Evolutionary conservation across 2,888 invertebrate species (phyloP).

Genomic region (Diplolepis rosae): DNA sequence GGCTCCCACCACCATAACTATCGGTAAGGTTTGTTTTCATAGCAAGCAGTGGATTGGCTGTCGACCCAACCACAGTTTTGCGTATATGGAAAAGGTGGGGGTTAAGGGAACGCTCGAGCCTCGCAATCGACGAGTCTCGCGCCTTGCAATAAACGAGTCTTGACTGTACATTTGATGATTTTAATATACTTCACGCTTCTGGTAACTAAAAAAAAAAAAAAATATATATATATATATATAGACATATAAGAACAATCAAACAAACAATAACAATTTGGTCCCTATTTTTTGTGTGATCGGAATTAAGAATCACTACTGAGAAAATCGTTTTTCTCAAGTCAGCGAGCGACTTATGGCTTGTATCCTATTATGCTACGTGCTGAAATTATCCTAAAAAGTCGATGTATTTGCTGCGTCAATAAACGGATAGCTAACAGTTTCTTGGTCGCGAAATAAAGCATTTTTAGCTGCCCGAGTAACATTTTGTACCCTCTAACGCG

Average conservation of each 20-base stretch:
- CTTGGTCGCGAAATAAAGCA: constrained; percentile 21
- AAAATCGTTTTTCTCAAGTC: constrained; percentile 22
- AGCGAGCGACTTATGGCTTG: constrained; percentile 31
- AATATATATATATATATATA: constrained; percentile 8
- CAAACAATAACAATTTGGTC: constrained; percentile 32
- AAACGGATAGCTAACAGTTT: constrained; percentile 27
- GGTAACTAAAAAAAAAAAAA: constrained; percentile 24
- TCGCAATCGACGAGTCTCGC: too few relatives aligned
- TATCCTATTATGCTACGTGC: constrained; percentile 22
- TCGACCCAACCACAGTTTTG: too few relatives aligned
- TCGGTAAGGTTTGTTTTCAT: too few relatives aligned
- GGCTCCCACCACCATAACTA: too few relatives aligned
- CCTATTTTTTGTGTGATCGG: constrained; percentile 27
- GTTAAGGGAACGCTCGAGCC: too few relatives aligned
- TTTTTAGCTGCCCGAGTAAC: constrained; percentile 14
- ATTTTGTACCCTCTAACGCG: constrained; percentile 21
- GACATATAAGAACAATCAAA: constrained; percentile 30
- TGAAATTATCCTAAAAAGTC: constrained; percentile 28
- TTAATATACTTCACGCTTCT: constrained; percentile 14
- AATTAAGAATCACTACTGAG: constrained; percentile 25
- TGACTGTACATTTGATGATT: too few relatives aligned
- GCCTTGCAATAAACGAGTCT: too few relatives aligned
- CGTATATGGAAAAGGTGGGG: too few relatives aligned
- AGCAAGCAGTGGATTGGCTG: too few relatives aligned
- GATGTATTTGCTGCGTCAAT: constrained; percentile 26